Evolutionary conservation across 2,888 invertebrate genomes (phyloP), one percentile per base, ranked within the genome.

Genomic region (Aspidiotus destructor): DNA sequence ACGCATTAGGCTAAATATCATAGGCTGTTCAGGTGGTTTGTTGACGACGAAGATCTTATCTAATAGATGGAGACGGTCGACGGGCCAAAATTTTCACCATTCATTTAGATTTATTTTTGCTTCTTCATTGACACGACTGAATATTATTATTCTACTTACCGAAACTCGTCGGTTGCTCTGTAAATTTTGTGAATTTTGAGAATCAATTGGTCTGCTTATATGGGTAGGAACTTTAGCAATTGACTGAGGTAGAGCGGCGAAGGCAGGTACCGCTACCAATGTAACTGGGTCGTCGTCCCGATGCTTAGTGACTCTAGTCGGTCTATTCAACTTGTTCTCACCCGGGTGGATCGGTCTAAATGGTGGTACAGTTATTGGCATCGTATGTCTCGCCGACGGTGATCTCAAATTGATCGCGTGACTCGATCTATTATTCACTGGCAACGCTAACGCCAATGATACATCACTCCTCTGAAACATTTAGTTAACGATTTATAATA

Each of bases 341-440:
- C 83, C 84, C 40, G 86, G 83, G 57, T 89, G 88, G 72, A 90
- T 81, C 0, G 90, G 90, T 75, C 83, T 87, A 78, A 91, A 91
- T 0, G 88, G 85, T 44, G 91, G 91, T 9, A 91, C 84, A 9
- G 83, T 83, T 55, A 55, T 57, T 11, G 68, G 60, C 40, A 69
- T 10, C 40, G 71, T 69, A 48, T 72, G 69, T 28, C 71, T 53
- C 79, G 77, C 78, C 79, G 79, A 78, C 17, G 69, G 57, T 17
- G 62, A 41, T 55, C 69, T 41, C 3, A 69, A n/a, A 62, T 69
- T 69, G 16, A 69, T 69, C 48, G 62, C 62, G 17, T 69, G 69
- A 62, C 62, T 62, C 42, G 69, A 69, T 28, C 69, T 69, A 44
- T 67, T 67, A 10, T 28, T 58, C n/a, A 52, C 58, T 17, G 54